Base-by-base conservation (phyloP, 2,797 vertebrate species). In the Scarus forsteni region DNA sequence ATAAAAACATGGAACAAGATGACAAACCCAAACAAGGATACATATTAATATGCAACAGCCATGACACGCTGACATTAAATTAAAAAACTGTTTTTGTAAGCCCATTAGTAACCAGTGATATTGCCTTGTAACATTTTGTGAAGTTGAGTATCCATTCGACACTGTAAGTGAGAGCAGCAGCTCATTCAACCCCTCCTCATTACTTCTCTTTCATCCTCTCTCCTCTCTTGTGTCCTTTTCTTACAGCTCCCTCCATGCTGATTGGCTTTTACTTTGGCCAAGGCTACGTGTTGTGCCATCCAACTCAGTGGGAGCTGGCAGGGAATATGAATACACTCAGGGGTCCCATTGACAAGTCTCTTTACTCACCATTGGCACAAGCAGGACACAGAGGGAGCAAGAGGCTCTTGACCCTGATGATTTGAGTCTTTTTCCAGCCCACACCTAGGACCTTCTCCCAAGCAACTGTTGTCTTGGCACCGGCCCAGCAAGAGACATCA, bases 321-420 rank as follows among this genome's bases (percentile, higher is more conserved):
- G 58, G 44, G 59, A 86, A 83, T 77, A 78, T 54, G 69, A 91
- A 87, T 72, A 73, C 79, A 79, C 85, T 66, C 83, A 61, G 52
- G 79, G 84, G 86, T 76, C 80, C 75, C 78, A 80, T 88, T 84
- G 83, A 89, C 83, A 88, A 77, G 81, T 85, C 73, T 85, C 73
- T 86, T 89, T 85, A 77, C 80, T 84, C 84, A 85, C 85, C 64
- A 55, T 61, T 69, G 75, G 66, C 56, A 54, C 69, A 60, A 63
- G 62, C 63, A 72, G 68, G 48, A 76, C 63, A 67, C 80, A 69
- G 55, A 73, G 66, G 66, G 80, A 88, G 75, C 79, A 85, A 85
- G 86, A 86, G 73, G 60, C 88, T 84, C 75, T 92, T 88, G 85
- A 91, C 88, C 88, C 81, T 60, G 46, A 75, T 70, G 62, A 85